A percentile compares a stretch with the other conserved stretches of the same genome.
Evolutionary conservation across 1,140 invertebrate genomes (phyloP).

Genomic region (Ceratosolen solmsi): DNA sequence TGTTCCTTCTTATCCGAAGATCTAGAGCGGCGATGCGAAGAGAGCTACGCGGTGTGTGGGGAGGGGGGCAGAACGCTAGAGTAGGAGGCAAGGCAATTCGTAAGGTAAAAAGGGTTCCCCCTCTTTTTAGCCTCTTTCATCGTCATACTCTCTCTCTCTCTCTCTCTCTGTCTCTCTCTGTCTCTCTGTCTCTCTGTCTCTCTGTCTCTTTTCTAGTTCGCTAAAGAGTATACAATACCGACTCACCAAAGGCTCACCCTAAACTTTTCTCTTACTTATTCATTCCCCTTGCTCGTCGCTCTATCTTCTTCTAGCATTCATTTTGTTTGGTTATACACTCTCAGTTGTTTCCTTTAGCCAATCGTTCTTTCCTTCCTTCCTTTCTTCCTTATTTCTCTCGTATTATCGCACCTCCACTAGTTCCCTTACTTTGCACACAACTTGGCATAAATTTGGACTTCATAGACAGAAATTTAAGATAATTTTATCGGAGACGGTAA

Average conservation of each 20-base stretch:
- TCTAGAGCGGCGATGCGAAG: conserved; percentile 74
- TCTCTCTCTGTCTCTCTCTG: not conserved
- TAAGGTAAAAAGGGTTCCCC: conserved; percentile 56
- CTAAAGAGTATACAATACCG: not conserved
- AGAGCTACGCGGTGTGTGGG: conserved; percentile 72
- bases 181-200: conserved; percentile 6
- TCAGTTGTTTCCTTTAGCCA: conserved; percentile 7
- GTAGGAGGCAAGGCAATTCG: conserved; percentile 50
- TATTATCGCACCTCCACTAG: conserved; percentile 4
- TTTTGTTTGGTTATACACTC: not conserved
- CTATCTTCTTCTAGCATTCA: not conserved
- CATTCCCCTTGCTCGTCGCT: not conserved
- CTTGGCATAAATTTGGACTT: not conserved
- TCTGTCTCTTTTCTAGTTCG: not conserved
- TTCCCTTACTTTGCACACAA: not conserved
- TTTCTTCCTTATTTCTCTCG: conserved; percentile 18
- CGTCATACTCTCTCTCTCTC: not conserved
- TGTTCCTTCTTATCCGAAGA: conserved; percentile 73
- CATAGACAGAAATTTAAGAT: too few species aligned
- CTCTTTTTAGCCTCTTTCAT: not conserved
- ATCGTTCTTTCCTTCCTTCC: not conserved
- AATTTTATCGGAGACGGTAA: too few species aligned
- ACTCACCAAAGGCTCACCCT: not conserved
- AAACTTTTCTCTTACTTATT: not conserved
- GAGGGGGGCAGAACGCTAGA: conserved; percentile 51